phyloP scores from a whole-genome alignment of 92 coral and sea anemone species.

The Epizoanthus illoricatus region DNA sequence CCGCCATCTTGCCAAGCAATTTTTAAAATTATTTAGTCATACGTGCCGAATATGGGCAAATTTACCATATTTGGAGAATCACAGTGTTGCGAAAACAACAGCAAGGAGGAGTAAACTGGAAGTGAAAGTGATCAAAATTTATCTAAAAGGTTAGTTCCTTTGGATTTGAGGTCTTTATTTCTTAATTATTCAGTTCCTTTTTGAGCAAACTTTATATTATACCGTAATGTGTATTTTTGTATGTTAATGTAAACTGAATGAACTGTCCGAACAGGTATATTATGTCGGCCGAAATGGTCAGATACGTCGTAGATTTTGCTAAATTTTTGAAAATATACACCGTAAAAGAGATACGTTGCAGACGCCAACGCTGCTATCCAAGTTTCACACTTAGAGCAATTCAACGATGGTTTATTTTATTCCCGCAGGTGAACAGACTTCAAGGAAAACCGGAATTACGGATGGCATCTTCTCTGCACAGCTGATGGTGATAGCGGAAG shows the following conservation, averaged over 20 bases:
- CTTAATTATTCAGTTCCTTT: too few relatives aligned
- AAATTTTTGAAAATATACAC: too few relatives aligned
- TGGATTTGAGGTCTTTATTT: too few relatives aligned
- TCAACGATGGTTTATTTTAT: not conserved
- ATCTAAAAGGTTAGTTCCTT: too few relatives aligned
- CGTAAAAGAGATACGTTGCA: too few relatives aligned
- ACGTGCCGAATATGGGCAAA: slow-evolving; percentile 45
- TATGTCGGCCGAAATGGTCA: too few relatives aligned
- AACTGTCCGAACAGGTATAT: too few relatives aligned
- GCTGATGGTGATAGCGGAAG: not conserved
- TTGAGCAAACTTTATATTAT: too few relatives aligned
- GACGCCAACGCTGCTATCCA: too few relatives aligned
- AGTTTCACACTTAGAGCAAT: slow-evolving; percentile 11
- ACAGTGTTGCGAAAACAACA: slow-evolving; percentile 25
- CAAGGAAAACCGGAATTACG: slow-evolving; percentile 1
- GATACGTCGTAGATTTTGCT: too few relatives aligned
- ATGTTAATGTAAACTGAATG: too few relatives aligned
- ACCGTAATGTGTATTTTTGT: too few relatives aligned
- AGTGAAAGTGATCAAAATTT: slow-evolving; percentile 1
- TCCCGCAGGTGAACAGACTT: slow-evolving; percentile 14
- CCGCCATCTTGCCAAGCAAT: slow-evolving; percentile 70
- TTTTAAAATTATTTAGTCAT: not conserved
- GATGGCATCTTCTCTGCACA: slow-evolving; percentile 18
- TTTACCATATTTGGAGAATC: slow-evolving; percentile 60
- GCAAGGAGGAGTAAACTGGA: not conserved